Conservation (phyloP, 2,797 vertebrate genomes). For the Caiman crocodilus region DNA sequence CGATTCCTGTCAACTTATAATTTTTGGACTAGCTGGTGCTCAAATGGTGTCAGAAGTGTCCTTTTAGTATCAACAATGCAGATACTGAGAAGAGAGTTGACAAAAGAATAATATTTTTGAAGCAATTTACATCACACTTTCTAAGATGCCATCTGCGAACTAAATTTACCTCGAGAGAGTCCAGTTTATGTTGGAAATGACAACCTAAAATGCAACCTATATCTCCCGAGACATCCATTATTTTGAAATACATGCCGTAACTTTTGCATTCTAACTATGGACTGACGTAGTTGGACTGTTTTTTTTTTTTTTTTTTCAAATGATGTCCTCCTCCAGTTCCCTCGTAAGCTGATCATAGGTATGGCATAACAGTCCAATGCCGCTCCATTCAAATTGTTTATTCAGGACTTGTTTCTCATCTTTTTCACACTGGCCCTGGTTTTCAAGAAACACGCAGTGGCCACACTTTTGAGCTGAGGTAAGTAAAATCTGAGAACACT, state of each 20-base stretch:
- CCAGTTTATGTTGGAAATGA: no score
- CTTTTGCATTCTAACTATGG: not conserved
- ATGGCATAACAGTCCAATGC: not conserved
- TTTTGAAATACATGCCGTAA: not conserved
- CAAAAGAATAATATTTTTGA: not conserved
- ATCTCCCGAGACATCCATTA: fast-evolving
- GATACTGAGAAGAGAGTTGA: not conserved
- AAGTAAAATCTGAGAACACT: not conserved
- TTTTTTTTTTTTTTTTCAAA: no score
- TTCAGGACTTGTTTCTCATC: not conserved
- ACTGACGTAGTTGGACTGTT: not conserved
- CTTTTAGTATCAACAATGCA: not conserved
- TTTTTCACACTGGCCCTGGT: not conserved
- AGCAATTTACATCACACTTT: not conserved
- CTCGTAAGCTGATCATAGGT: not conserved
- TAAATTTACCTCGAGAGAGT: not conserved
- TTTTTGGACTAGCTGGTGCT: no score
- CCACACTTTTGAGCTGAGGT: not conserved
- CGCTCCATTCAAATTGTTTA: not conserved
- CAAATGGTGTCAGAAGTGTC: not conserved
- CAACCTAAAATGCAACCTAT: not conserved
- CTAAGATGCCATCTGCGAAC: not conserved
- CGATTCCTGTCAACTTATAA: no score
- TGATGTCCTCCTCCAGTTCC: fast-evolving
- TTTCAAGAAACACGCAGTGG: not conserved